Conservation (phyloP, 2,113 vertebrate species). For the Periophthalmodon schlosseri region DNA sequence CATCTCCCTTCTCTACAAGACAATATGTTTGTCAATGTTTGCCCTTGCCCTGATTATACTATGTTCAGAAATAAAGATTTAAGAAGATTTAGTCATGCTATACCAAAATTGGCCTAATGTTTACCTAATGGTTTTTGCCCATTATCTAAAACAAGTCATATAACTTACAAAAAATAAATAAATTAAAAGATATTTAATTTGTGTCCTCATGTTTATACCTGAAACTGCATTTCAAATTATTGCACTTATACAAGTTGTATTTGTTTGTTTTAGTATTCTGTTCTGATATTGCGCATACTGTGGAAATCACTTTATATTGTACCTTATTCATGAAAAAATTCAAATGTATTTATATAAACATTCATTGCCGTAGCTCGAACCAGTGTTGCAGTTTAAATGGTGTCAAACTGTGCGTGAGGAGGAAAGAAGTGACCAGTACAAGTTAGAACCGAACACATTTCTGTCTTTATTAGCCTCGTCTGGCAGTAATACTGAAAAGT, state of each 20-base stretch:
- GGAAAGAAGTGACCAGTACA: constrained; percentile 78
- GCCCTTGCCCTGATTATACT: no score
- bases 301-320: not conserved
- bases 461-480: constrained; percentile 99
- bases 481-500: constrained; percentile 99
- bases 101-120: no score
- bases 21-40: no score
- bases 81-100: no score
- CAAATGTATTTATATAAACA: constrained; percentile 23
- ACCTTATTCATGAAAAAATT: not conserved
- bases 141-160: no score
- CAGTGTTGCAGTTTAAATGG: not conserved
- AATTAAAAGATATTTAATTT: no score
- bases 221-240: not conserved
- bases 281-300: not conserved
- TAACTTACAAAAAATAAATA: no score
- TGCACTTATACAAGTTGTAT: not conserved
- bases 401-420: constrained; percentile 41
- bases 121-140: no score
- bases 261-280: not conserved
- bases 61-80: no score
- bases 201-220: not conserved
- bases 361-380: not conserved
- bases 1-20: no score
- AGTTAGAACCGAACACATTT: constrained; percentile 96